phyloP scores from a whole-genome alignment of 2,113 vertebrate species.

The Poecilia latipinna region DNA sequence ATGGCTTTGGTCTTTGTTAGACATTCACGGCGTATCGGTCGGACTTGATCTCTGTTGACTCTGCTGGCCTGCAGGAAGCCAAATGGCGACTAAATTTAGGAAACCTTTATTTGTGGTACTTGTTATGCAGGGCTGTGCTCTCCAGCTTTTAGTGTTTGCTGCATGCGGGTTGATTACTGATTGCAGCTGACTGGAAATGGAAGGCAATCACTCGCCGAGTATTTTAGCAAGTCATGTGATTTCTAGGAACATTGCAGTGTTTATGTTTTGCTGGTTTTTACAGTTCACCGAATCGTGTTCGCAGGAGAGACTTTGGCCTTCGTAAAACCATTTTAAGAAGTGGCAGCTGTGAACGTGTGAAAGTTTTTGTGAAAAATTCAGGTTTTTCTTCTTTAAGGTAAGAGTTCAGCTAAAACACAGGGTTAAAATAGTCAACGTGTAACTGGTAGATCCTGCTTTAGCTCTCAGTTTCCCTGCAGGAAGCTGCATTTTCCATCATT shows the following conservation, averaged over 20 bases:
- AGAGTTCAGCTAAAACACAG: slow-evolving; percentile 4
- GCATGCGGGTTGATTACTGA: slow-evolving; percentile 54
- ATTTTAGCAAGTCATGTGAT: slow-evolving; percentile 14
- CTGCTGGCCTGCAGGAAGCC: slow-evolving; percentile 25
- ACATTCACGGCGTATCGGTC: slow-evolving; percentile 1
- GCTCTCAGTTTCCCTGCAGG: background rate
- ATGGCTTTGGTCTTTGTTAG: slow-evolving; percentile 33
- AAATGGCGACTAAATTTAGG: slow-evolving; percentile 34
- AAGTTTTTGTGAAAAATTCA: background rate
- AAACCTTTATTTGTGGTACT: slow-evolving; percentile 36
- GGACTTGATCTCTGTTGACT: slow-evolving; percentile 35
- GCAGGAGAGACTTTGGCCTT: background rate
- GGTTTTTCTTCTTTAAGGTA: background rate
- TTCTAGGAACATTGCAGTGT: slow-evolving; percentile 20
- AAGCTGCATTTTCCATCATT: background rate
- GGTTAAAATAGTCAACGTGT: too few species aligned
- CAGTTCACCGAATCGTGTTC: slow-evolving; percentile 15
- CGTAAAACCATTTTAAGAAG: slow-evolving; percentile 19
- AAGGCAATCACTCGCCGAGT: slow-evolving; percentile 37
- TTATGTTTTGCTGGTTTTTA: slow-evolving; percentile 19
- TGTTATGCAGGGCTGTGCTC: slow-evolving; percentile 43
- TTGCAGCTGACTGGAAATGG: slow-evolving; percentile 47
- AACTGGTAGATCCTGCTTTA: too few species aligned
- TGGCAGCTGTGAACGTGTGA: background rate
- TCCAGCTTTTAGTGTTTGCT: slow-evolving; percentile 34